Base-by-base conservation (phyloP, 1,140 invertebrate species). In the Octopus bimaculoides region DNA sequence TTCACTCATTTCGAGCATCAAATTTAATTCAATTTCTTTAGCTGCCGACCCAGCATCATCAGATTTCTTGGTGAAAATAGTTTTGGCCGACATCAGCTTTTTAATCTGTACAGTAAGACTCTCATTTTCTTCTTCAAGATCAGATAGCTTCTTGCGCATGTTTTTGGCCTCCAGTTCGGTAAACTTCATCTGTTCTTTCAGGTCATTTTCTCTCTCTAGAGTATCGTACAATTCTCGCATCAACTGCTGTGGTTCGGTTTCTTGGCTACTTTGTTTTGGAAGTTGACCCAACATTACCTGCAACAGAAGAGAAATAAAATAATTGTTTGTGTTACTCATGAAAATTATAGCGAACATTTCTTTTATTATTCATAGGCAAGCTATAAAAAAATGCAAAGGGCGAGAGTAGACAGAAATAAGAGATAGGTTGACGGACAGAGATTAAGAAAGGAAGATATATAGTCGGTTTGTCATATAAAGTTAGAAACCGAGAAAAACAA, bases 81-180 rank as follows among this genome's bases (percentile, higher is more conserved):
- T 81, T 77, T 86, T 81, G 75, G 85, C 82, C 75, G 85, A 85
- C 90, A 95, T 95, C 94, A 97, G 95, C 93, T 96, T 97, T 93
- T 96, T 96, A 87, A 97, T 93, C 92, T 97, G 96, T 90, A 96
- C 92, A 88, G 95, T 93, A 90, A 97, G 92, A 79, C 94, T 95
- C 91, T 97, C 96, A 92, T 97, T 97, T 92, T 97, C 96, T 89
- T 97, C 95, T 92, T 97, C 96, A 86, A 97, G 92, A 82, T 95
- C 93, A 82, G 94, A 93, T 83, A 95, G 92, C 91, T 96, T 96
- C 92, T 95, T 96, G 89, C 95, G 92, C 86, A 96, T 82, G 78
- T 85, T 93, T 89, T 93, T 95, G 87, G 93, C 93, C 92, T 98
- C 96, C 90, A 97, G 95, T 90, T 97, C 96, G 53, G 95, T 93